Percentiles rank a stretch among this genome's conserved stretches.
Evolutionary conservation across 2,888 invertebrate species (phyloP).

Genomic region (Tiphia femorata): DNA sequence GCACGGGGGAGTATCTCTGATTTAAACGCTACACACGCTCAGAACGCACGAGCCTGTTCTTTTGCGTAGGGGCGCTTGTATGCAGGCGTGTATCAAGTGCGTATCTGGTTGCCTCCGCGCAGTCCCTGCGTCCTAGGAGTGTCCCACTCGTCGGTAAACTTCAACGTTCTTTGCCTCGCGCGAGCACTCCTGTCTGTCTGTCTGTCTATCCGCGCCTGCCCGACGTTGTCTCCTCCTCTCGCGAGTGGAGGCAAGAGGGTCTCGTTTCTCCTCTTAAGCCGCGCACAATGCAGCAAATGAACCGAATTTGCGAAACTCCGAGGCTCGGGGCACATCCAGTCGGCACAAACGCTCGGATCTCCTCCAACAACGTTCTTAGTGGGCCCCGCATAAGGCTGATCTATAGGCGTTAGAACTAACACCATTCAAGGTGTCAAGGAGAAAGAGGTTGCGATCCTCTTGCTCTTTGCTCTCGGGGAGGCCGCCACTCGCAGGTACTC

Average conservation of each 20-base stretch:
- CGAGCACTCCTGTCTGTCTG: conserved; percentile 40
- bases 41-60: too few relatives aligned
- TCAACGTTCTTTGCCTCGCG: conserved; percentile 65
- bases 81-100: too few relatives aligned
- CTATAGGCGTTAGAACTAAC: conserved; percentile 67
- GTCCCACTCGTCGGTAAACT: conserved; percentile 62
- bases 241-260: conserved; percentile 47
- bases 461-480: conserved; percentile 52
- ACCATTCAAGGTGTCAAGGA: conserved; percentile 44
- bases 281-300: conserved; percentile 68
- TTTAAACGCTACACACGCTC: too few relatives aligned
- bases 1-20: too few relatives aligned
- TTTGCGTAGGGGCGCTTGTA: too few relatives aligned
- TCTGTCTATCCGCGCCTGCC: conserved; percentile 23
- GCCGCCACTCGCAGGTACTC: conserved; percentile 47
- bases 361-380: conserved; percentile 53
- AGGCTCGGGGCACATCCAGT: conserved; percentile 35
- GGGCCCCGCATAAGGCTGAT: conserved; percentile 41
- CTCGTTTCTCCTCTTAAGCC: conserved; percentile 63
- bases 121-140: too few relatives aligned
- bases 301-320: conserved; percentile 68
- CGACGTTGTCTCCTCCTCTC: conserved; percentile 13
- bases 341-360: too few relatives aligned
- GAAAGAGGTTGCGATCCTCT: conserved; percentile 49
- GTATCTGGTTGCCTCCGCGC: too few relatives aligned